Evolutionary conservation across 2,113 vertebrate genomes (phyloP).

Genomic region (Machaerirhynchus nigripectus): DNA sequence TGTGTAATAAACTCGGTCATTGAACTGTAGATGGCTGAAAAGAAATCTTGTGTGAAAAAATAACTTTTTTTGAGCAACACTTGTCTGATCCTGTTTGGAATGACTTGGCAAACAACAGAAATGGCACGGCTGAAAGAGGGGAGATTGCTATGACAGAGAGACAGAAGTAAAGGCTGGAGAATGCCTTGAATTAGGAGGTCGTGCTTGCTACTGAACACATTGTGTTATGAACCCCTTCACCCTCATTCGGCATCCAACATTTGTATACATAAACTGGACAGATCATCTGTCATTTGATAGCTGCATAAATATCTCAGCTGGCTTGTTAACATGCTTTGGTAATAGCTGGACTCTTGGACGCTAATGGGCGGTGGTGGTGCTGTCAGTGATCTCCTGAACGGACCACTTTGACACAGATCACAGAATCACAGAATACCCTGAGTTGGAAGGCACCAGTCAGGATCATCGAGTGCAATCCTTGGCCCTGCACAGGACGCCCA

Average conservation of each 20-base stretch:
- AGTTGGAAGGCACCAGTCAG: background rate
- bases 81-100: background rate
- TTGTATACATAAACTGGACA: background rate
- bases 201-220: background rate
- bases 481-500: background rate
- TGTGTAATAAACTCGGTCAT: background rate
- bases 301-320: background rate
- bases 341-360: background rate
- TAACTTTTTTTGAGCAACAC: background rate
- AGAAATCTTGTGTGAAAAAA: background rate
- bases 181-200: background rate
- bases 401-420: background rate
- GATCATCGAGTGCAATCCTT: fast-evolving
- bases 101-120: background rate
- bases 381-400: background rate
- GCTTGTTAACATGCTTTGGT: background rate
- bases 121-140: background rate
- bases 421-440: background rate
- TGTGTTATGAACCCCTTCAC: background rate
- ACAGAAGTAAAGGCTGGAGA: background rate
- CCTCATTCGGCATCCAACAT: background rate
- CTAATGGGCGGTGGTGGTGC: background rate
- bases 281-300: background rate
- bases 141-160: background rate
- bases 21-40: background rate